Percentiles rank a stretch among this genome's conserved stretches.
phyloP scores from a whole-genome alignment of 2,888 invertebrate genomes.

The Lithophane socia region DNA sequence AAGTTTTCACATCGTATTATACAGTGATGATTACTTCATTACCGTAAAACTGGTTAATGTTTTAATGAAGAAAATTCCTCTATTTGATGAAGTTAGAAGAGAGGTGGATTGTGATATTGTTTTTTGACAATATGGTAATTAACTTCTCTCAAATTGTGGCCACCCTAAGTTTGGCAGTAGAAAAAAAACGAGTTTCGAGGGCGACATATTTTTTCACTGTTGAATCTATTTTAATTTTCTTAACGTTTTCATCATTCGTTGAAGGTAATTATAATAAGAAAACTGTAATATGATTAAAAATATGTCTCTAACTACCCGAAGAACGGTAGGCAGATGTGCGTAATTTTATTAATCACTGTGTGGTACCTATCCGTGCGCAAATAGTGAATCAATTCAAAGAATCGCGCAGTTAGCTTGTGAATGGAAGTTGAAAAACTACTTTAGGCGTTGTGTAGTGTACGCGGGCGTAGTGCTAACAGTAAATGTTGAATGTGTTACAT shows the following conservation, averaged over 20 bases:
- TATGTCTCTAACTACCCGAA: not conserved
- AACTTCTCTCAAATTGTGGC: conserved; percentile 36
- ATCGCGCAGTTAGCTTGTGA: conserved; percentile 70
- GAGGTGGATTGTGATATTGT: not conserved
- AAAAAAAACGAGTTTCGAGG: conserved; percentile 66
- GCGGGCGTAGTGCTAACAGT: conserved; percentile 78
- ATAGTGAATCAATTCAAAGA: conserved; percentile 65
- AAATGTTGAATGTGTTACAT: conserved; percentile 78
- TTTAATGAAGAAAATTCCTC: not conserved
- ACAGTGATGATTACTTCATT: too few species aligned
- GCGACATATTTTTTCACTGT: conserved; percentile 68
- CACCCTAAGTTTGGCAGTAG: conserved; percentile 67
- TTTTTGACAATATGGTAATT: conserved; percentile 16
- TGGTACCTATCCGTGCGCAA: conserved; percentile 58
- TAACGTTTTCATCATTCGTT: conserved; percentile 49
- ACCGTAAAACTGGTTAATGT: not conserved
- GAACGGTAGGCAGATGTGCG: conserved; percentile 9
- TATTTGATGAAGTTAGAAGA: not conserved
- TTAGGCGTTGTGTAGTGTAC: conserved; percentile 70
- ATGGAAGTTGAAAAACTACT: conserved; percentile 82
- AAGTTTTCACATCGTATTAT: not conserved
- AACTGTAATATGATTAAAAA: conserved; percentile 7
- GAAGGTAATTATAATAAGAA: conserved; percentile 62
- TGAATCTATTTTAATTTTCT: conserved; percentile 55
- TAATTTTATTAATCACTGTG: conserved; percentile 32